Base-by-base conservation (phyloP, 2,888 invertebrate genomes). In the Hydriomena furcata region DNA sequence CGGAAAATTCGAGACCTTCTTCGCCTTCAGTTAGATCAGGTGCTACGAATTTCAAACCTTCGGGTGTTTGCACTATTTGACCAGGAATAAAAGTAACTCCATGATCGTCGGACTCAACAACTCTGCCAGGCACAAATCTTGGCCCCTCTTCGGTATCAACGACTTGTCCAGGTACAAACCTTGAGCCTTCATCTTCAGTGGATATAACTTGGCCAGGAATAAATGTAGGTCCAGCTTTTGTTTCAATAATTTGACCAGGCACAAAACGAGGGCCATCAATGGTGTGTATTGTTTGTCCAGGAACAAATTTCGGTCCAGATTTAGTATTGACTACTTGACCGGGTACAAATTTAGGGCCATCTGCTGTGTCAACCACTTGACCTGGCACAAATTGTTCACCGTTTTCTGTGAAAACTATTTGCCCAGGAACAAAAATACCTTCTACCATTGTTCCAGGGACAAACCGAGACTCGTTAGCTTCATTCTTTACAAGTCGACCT, bases 171-270 rank as follows among this genome's bases (percentile, higher is more conserved):
- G 93, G 93, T 4, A 93, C 92, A 68, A 93, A 93, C 55, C 91
- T 79, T 11, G 92, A 91, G 30, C 92, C 92, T 76, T 92, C 92
- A 62, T 92, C 91, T 76, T 92, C 92, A 4, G 93, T 93, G 8
- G 77, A 88, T 62, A 95, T 95, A 5, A 95, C 94, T 79, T 95
- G 94, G 20, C 95, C 95, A 0, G 95, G 95, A 63, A 95, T 94
- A 64, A 95, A 94, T 0, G 94, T 94, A 0, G 95, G 94, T 0
- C 95, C 95, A 21, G 93, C 93, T 72, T 94, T 94, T 1, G 94
- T 94, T 76, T 94, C 93, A 42, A 95, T 93, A 50, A 95, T 94
- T 78, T 95, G 94, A 7, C 95, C 95, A 0, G 95, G 95, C n/a
- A 95, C 94, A 67, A 95, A 95, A 56, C 94, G 92, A 10, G 93